Conservation (phyloP, 2,797 vertebrate genomes). For the Rallus crepitans region DNA sequence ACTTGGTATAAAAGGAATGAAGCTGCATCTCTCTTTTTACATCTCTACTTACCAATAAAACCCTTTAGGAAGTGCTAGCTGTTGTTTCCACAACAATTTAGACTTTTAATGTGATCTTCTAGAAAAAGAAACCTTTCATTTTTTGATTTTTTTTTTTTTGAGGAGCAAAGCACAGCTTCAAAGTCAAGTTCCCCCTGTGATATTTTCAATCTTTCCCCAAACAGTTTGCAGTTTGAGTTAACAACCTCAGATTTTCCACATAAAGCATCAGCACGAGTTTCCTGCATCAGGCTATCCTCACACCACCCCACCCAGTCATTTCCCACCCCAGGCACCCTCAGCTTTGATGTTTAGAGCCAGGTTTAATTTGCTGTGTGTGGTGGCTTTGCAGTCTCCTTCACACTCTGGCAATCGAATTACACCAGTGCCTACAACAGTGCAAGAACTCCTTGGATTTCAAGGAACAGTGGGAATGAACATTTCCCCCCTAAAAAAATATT, state of each 20-base stretch:
- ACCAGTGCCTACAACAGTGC: not conserved
- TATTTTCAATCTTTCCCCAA: no score
- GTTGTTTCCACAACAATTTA: not conserved
- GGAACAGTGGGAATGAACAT: rapidly evolving
- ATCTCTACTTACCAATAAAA: not conserved
- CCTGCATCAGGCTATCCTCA: conserved; percentile 9
- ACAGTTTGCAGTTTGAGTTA: not conserved
- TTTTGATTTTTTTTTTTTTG: not conserved
- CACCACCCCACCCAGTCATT: not conserved
- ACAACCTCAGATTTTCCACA: conserved; percentile 56
- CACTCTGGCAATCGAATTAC: not conserved
- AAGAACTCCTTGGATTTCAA: not conserved
- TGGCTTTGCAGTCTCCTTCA: not conserved
- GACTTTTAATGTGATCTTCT: not conserved
- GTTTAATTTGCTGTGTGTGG: not conserved
- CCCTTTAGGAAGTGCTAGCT: not conserved
- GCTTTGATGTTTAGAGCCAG: not conserved
- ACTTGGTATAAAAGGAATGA: not conserved
- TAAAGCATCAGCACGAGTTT: not conserved
- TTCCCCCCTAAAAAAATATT: not conserved
- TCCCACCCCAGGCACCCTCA: not conserved
- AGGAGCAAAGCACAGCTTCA: not conserved
- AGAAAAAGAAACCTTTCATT: not conserved
- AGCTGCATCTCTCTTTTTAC: not conserved
- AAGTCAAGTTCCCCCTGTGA: conserved; percentile 7